A percentile compares a stretch with the other conserved stretches of the same genome.
phyloP scores from a whole-genome alignment of 2,113 vertebrate genomes.

The Chroicocephalus ridibundus region DNA sequence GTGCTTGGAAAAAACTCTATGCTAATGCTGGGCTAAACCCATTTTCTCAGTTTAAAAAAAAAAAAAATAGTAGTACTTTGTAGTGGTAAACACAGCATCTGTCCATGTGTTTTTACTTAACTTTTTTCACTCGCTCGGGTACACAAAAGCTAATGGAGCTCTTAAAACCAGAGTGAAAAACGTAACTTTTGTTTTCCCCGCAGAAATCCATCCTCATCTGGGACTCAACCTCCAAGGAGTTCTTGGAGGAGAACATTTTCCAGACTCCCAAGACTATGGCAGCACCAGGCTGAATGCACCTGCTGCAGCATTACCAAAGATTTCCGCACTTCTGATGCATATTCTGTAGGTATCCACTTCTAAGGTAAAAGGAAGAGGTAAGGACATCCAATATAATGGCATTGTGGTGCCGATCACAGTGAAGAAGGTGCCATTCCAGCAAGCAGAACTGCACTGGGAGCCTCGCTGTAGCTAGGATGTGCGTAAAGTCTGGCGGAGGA shows the following conservation, averaged over 20 bases:
- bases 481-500: accelerated
- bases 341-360: background rate
- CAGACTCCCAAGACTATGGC: background rate
- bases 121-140: background rate
- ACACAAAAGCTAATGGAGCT: background rate
- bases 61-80: background rate
- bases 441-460: background rate
- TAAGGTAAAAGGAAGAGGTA: background rate
- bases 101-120: background rate
- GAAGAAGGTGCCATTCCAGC: background rate
- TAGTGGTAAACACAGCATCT: background rate
- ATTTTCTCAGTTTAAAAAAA: background rate
- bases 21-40: background rate
- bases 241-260: background rate
- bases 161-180: background rate
- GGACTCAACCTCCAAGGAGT: background rate
- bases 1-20: background rate
- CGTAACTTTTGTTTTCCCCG: background rate
- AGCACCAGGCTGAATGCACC: background rate
- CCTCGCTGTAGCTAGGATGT: accelerated
- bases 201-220: background rate
- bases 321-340: background rate
- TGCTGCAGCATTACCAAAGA: background rate
- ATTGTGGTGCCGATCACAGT: background rate
- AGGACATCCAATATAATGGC: background rate